These are phyloP conservation scores for Troides oblongomaculatus DNA, from an alignment of 2,888 invertebrate species.

Conservation along the genomic window DNA sequence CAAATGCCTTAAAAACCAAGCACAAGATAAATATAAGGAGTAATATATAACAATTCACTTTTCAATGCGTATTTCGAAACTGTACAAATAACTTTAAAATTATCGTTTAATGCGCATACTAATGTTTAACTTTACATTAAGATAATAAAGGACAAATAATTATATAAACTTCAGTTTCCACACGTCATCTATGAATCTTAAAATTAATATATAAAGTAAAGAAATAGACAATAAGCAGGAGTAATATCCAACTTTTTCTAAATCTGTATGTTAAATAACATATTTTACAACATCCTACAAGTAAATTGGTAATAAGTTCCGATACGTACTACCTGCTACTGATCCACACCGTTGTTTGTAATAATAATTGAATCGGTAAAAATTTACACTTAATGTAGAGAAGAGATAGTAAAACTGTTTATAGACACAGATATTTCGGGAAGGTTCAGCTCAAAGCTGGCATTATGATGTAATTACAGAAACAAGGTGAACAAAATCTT, in stretches of 20 bases:
- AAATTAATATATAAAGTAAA: not conserved
- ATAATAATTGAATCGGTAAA: not conserved
- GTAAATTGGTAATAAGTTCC: not conserved
- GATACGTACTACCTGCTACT: not conserved
- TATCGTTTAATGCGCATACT: slow-evolving; percentile 1
- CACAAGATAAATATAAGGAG: not conserved
- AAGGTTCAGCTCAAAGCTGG: too few relatives aligned
- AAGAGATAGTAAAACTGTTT: too few relatives aligned
- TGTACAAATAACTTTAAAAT: not conserved
- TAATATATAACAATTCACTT: not conserved
- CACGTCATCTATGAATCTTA: too few relatives aligned
- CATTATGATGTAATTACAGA: too few relatives aligned
- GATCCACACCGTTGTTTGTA: not conserved
- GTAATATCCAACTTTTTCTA: not conserved
- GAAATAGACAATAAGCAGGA: not conserved
- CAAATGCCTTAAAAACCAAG: not conserved
- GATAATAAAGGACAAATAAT: slow-evolving; percentile 5
- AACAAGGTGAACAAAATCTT: too few relatives aligned
- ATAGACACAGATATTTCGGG: too few relatives aligned
- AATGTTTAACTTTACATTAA: slow-evolving; percentile 2
- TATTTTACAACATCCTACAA: not conserved
- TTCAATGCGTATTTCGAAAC: not conserved
- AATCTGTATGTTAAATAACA: not conserved
- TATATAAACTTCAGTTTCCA: not conserved
- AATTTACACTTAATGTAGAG: too few relatives aligned